A percentile compares a stretch with the other conserved stretches of the same genome.
These are phyloP conservation scores for Odocoileus virginianus DNA, from an alignment of 2,113 vertebrate species.

Conservation along the genomic window DNA sequence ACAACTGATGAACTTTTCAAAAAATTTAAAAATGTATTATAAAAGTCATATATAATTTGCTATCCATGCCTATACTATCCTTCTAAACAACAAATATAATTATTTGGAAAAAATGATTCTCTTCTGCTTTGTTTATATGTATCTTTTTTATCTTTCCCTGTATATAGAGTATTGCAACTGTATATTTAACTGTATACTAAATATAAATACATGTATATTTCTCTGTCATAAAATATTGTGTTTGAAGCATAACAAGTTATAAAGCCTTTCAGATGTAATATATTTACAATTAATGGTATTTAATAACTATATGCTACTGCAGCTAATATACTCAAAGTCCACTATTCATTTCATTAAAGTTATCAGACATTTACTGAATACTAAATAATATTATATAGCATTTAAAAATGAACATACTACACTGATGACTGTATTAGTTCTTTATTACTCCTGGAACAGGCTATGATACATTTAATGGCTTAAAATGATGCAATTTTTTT, in stretches of 20 bases:
- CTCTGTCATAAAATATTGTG: not conserved
- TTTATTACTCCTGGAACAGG: not conserved
- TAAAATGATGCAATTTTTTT: not conserved
- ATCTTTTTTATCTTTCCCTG: not conserved
- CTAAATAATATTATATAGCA: conserved; percentile 56
- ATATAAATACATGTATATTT: not conserved
- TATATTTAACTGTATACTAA: not conserved
- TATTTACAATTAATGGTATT: conserved; percentile 30
- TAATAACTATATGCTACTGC: not conserved
- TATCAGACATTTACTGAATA: conserved; percentile 72
- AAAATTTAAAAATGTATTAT: not conserved
- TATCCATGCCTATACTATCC: not conserved
- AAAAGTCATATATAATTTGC: not conserved
- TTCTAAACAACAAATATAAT: not conserved
- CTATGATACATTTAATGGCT: not conserved
- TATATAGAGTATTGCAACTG: not conserved
- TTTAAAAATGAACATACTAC: not conserved
- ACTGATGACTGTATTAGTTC: not conserved
- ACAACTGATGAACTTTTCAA: not conserved
- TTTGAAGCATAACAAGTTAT: not conserved
- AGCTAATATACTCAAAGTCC: conserved; percentile 32
- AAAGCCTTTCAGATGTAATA: conserved; percentile 39
- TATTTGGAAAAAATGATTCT: not conserved
- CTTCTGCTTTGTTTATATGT: not conserved
- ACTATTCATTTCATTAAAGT: conserved; percentile 59